Evolutionary conservation across 2,888 invertebrate species (phyloP), one percentile per base, ranked within the genome.

Genomic region (Erannis defoliaria): DNA sequence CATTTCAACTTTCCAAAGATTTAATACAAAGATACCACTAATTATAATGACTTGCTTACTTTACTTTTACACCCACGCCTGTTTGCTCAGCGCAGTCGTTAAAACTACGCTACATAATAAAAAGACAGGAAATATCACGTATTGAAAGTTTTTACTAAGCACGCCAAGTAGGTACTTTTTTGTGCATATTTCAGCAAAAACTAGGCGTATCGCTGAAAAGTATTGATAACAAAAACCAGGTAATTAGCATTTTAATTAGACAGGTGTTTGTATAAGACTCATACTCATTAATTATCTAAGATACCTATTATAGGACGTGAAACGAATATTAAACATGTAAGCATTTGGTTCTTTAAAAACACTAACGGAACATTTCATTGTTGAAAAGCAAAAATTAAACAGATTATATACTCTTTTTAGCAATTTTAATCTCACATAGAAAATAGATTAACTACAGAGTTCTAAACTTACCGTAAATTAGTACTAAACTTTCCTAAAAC

Each of bases 1-100:
- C 38, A 49, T 18, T 33, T 12, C 4, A 1, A 53, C 59, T 60
- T 60, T 60, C 48, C 54, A 54, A 33, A 49, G 54, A 60, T 43
- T 40, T 46, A 19, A 46, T 19, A 45, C 1, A n/a, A 53, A 26
- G 21, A 40, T 33, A 51, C 42, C 19, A 33, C 19, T 55, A 45
- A 16, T 40, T 48, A 48, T 18, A 42, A 33, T 59, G 18, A 43
- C 51, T 37, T 8, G 42, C 18, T 14, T 37, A 12, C 40, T 26
- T 26, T 26, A 26, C 26, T 40, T 57, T 51, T 23, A 38, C 50
- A 45, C 50, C 45, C 29, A 35, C 53, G 19, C 14, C 1, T 42
- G 29, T 51, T 51, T 51, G 26, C 6, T 51, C 26, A 38, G 26
- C 14, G 23, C 19, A 18, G 40, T 12, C 43, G 33, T 42, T 33